A percentile compares a stretch with the other conserved stretches of the same genome.
These are phyloP conservation scores for Anolis apletophallus DNA, from an alignment of 2,797 vertebrate species.

Conservation along the genomic window DNA sequence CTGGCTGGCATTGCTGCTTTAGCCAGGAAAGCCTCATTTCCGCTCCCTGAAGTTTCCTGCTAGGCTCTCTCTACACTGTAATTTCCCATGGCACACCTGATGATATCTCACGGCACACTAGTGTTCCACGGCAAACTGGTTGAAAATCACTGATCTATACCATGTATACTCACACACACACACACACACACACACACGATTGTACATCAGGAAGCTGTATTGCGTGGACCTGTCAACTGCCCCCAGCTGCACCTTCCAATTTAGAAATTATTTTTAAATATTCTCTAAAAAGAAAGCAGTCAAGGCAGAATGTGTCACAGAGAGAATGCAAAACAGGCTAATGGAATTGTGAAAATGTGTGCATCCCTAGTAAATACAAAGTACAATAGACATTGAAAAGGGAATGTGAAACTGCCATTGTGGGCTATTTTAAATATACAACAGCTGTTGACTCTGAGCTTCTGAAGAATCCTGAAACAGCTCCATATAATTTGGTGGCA, in stretches of 20 bases:
- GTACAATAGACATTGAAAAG: constrained; percentile 55
- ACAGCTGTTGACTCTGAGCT: constrained; percentile 70
- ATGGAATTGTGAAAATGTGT: background rate
- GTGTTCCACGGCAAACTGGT: too few relatives aligned
- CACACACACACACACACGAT: too few relatives aligned
- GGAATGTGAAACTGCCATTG: constrained; percentile 67
- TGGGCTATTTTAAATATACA: constrained; percentile 74
- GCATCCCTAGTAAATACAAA: constrained; percentile 17
- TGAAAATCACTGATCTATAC: too few relatives aligned
- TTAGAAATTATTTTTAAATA: constrained; percentile 7
- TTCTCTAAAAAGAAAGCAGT: background rate
- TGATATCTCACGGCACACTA: too few relatives aligned
- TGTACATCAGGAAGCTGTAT: too few relatives aligned
- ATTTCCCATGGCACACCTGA: too few relatives aligned
- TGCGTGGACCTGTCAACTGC: background rate
- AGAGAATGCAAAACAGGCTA: background rate
- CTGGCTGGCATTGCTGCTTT: too few relatives aligned
- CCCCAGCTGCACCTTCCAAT: background rate
- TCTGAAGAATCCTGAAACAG: constrained; percentile 65
- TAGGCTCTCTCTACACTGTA: too few relatives aligned
- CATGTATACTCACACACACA: too few relatives aligned
- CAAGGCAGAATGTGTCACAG: background rate
- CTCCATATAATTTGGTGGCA: constrained; percentile 52
- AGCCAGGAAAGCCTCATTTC: too few relatives aligned
- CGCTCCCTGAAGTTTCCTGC: too few relatives aligned